Conservation (phyloP, 1,140 invertebrate genomes). For the Reticulitermes speratus region DNA sequence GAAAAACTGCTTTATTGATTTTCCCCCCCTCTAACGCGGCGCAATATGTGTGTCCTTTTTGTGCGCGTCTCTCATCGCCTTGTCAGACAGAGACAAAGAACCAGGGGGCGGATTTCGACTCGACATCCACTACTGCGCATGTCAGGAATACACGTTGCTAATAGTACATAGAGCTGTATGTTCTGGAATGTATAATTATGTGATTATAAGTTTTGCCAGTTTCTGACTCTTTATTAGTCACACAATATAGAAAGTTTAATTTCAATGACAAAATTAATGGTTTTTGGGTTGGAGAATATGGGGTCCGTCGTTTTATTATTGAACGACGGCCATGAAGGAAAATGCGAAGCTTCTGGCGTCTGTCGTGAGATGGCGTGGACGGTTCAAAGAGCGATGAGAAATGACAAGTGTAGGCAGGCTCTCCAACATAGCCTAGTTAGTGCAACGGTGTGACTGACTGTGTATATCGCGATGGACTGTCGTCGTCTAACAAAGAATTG, state of each 20-base stretch:
- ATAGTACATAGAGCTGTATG: background rate
- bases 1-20: constrained; percentile 24
- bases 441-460: background rate
- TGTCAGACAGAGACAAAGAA: background rate
- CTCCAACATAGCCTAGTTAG: background rate
- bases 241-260: background rate
- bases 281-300: background rate
- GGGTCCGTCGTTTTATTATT: constrained; percentile 22
- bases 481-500: background rate
- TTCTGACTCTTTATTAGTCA: background rate
- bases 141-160: background rate
- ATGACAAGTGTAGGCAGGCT: background rate
- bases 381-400: background rate
- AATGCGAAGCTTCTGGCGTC: constrained; percentile 17
- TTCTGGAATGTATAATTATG: too few relatives aligned
- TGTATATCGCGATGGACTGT: background rate
- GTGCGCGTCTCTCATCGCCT: too few relatives aligned
- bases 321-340: constrained; percentile 28
- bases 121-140: background rate
- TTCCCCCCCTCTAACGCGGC: background rate
- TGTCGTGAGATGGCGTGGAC: constrained; percentile 26
- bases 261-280: background rate
- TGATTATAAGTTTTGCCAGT: background rate
- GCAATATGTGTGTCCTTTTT: background rate
- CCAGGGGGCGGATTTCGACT: background rate